These are phyloP conservation scores for Piaya cayana DNA, from an alignment of 2,113 vertebrate species.

Conservation along the genomic window DNA sequence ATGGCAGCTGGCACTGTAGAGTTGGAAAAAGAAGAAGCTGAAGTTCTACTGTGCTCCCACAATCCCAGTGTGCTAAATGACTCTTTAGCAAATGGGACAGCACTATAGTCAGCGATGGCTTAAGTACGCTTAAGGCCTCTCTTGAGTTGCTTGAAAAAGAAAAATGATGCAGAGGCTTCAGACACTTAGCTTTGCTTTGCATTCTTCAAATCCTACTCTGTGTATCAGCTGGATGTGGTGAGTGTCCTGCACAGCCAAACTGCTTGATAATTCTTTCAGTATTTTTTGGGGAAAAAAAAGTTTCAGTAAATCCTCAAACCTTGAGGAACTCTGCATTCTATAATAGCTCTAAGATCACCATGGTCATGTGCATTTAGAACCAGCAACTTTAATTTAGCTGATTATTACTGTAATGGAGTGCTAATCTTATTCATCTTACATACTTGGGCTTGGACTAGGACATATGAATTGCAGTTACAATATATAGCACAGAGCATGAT, in stretches of 20 bases:
- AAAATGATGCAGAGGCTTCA: background rate
- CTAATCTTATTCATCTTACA: background rate
- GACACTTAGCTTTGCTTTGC: background rate
- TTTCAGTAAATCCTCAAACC: background rate
- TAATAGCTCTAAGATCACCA: background rate
- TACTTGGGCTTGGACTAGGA: background rate
- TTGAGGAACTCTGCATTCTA: background rate
- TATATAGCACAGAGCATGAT: background rate
- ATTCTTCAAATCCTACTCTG: background rate
- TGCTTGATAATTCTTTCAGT: background rate
- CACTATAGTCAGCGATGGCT: background rate
- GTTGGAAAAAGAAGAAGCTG: background rate
- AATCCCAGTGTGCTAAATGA: background rate
- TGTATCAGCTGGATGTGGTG: background rate
- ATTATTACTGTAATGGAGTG: background rate
- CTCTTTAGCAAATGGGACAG: background rate
- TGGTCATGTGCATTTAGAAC: background rate
- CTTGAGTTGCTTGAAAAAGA: background rate
- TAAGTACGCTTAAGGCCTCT: background rate
- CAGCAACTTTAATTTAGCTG: background rate
- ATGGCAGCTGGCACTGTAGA: background rate
- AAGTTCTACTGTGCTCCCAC: background rate
- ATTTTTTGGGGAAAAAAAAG: background rate
- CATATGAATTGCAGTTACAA: background rate
- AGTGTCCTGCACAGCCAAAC: rapidly evolving